phyloP scores from a whole-genome alignment of 2,888 invertebrate species.

The Dicyrtoma fusca region DNA sequence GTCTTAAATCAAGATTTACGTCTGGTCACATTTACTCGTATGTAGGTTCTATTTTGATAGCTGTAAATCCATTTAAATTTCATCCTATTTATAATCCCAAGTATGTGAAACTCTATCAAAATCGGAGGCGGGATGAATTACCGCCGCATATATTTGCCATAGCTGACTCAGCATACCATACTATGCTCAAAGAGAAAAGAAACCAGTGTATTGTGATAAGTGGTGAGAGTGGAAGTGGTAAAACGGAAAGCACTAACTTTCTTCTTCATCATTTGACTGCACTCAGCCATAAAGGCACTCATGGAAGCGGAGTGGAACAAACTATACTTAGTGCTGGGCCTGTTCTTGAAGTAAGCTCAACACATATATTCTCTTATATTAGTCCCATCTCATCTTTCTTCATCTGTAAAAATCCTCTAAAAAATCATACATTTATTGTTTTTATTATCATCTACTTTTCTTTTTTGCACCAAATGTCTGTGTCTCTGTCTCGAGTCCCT shows the following conservation, averaged over 20 bases:
- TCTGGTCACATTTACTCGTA: conserved; percentile 95
- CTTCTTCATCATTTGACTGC: conserved; percentile 92
- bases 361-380: neutral
- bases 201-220: conserved; percentile 96
- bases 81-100: conserved; percentile 98
- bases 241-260: conserved; percentile 93
- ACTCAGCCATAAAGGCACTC: conserved; percentile 89
- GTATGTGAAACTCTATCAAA: conserved; percentile 94
- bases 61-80: conserved; percentile 68
- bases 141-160: conserved; percentile 98
- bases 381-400: no score
- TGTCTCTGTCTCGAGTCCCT: neutral
- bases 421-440: no score
- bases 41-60: conserved; percentile 92
- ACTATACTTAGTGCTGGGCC: conserved; percentile 95
- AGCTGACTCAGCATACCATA: conserved; percentile 90
- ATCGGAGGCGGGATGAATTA: conserved; percentile 84
- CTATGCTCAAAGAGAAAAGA: conserved; percentile 86
- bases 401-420: neutral
- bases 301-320: conserved; percentile 95
- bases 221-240: conserved; percentile 93
- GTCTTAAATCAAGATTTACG: conserved; percentile 83
- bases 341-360: conserved; percentile 74
- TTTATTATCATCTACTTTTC: neutral
- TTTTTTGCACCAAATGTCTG: neutral